Evolutionary conservation across 2,113 vertebrate genomes (phyloP), one percentile per base, ranked within the genome.

Genomic region (Platichthys flesus): DNA sequence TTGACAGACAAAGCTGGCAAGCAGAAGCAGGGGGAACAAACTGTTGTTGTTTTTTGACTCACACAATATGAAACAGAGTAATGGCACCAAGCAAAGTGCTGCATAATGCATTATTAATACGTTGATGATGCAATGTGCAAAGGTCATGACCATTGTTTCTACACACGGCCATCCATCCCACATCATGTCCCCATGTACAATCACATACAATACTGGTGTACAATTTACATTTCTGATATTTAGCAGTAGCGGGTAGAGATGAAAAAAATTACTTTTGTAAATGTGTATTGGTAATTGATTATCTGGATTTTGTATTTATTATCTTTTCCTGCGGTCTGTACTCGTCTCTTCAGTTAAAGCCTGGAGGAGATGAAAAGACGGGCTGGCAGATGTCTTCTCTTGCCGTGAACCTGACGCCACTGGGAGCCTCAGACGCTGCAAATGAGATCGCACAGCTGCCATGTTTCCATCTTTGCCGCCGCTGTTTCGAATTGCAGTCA

Each of bases 51-150:
- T 90, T 85, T 82, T 78, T 57, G 4, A 74, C 63, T 86, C 85
- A 68, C 85, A 86, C 85, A 86, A 88, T 89, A 89, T 88, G 87
- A 93, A 93, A 82, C 83, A 81, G 71, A 81, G 91, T 92, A 90
- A 91, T 91, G 87, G 85, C 78, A 87, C 65, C n/a, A 68, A 73
- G 91, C 80, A 89, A 90, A 93, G 88, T 91, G 92, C 89, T 81
- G 71, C 61, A 20, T 26, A 59, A 92, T 94, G 89, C 92, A 94
- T 94, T 94, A 94, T 94, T 94, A 89, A 95, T 92, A 72, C 15
- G 7, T 72, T 70, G 77, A 92, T 94, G 92, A 92, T 91, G 87
- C 85, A 93, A 92, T 85, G 83, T 76, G 67, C 78, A 90, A 86
- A 93, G 91, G 93, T 93, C 91, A 93, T 45, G 79, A 70, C 85